phyloP scores from a whole-genome alignment of 2,797 vertebrate genomes.

The Rhinoraja longicauda region DNA sequence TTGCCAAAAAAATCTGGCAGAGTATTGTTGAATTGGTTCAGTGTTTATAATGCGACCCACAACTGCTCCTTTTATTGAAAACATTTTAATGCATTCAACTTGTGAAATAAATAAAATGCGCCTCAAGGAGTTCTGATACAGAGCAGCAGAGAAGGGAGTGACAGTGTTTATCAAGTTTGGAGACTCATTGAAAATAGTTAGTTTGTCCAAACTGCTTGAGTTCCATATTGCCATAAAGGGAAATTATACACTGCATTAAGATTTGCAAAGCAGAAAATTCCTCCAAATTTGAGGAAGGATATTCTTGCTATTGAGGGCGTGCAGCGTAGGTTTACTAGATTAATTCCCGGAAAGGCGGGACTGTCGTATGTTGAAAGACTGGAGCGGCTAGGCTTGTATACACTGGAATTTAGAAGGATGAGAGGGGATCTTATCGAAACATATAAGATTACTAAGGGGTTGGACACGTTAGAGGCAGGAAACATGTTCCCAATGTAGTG shows the following conservation, averaged over 20 bases:
- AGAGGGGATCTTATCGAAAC: too few relatives aligned
- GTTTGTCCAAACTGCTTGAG: neutral
- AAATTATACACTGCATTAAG: neutral
- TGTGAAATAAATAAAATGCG: neutral
- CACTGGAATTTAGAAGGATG: too few relatives aligned
- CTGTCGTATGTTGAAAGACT: too few relatives aligned
- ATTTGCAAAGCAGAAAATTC: too few relatives aligned
- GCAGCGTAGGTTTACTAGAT: too few relatives aligned
- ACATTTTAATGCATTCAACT: neutral
- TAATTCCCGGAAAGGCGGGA: too few relatives aligned
- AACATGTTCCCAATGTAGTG: too few relatives aligned
- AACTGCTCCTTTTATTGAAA: neutral
- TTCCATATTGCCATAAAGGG: neutral
- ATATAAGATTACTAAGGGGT: too few relatives aligned
- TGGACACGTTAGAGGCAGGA: too few relatives aligned
- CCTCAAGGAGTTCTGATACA: neutral
- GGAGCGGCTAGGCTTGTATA: too few relatives aligned
- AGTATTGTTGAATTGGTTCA: neutral
- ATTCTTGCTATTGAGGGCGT: too few relatives aligned
- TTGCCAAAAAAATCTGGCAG: neutral
- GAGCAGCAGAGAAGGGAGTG: neutral
- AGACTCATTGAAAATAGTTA: neutral
- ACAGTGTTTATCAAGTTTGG: neutral
- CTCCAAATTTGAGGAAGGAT: too few relatives aligned
- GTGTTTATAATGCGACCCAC: neutral